Evolutionary conservation across 2,888 invertebrate species (phyloP).

Genomic region (Parnassius glacialis): DNA sequence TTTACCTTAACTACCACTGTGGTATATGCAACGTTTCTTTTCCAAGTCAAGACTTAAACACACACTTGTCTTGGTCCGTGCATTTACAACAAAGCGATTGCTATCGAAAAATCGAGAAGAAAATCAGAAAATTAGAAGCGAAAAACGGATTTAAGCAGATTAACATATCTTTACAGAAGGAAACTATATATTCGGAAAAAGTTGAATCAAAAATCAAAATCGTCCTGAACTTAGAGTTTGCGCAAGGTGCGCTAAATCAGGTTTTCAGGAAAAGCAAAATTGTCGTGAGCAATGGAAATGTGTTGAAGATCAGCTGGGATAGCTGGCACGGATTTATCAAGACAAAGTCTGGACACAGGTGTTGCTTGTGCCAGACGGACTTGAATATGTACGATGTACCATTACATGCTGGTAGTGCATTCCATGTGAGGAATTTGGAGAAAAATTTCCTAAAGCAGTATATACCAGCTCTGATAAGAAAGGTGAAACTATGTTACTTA

Average conservation of each 20-base stretch:
- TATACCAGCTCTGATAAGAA: constrained; percentile 33
- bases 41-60: constrained; percentile 29
- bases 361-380: constrained; percentile 30
- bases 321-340: constrained; percentile 34
- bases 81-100: constrained; percentile 22
- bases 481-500: constrained; percentile 30
- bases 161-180: constrained; percentile 27
- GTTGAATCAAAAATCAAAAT: constrained; percentile 30
- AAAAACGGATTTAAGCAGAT: constrained; percentile 29
- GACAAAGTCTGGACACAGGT: constrained; percentile 21
- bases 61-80: constrained; percentile 35
- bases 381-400: constrained; percentile 26
- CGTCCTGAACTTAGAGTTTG: constrained; percentile 15
- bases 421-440: constrained; percentile 28
- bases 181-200: constrained; percentile 27
- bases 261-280: constrained; percentile 32
- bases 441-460: constrained; percentile 28
- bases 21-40: constrained; percentile 43
- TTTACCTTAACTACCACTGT: constrained; percentile 45
- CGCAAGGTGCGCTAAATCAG: constrained; percentile 1
- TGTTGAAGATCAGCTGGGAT: constrained; percentile 35
- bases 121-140: constrained; percentile 27
- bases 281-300: constrained; percentile 26
- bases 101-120: constrained; percentile 23
- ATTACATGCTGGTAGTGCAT: constrained; percentile 23